Conservation (phyloP, 1,140 invertebrate species). For the Plutomurus gul region DNA sequence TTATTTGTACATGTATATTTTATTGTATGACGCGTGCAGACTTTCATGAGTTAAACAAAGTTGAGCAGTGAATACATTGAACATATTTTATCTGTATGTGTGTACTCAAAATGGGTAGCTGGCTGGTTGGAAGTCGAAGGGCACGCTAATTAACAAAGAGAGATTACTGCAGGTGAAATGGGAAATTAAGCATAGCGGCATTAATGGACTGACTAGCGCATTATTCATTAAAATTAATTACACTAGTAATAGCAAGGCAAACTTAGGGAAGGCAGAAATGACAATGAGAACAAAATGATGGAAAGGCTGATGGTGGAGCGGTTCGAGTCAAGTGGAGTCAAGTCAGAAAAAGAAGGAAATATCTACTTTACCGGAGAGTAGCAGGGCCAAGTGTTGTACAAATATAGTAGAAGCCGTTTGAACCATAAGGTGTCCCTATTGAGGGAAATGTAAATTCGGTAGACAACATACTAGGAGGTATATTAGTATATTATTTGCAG, state of each 20-base stretch:
- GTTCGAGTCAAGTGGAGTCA: background rate
- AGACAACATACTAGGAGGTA: too few relatives aligned
- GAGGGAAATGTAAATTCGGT: too few relatives aligned
- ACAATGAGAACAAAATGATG: background rate
- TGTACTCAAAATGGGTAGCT: background rate
- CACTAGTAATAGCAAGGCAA: background rate
- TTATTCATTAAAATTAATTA: constrained; percentile 7
- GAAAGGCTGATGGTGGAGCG: background rate
- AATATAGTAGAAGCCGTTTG: too few relatives aligned
- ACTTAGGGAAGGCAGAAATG: background rate
- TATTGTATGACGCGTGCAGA: background rate
- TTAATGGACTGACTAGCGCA: too few relatives aligned
- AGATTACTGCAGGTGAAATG: constrained; percentile 2
- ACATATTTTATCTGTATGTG: background rate
- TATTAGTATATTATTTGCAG: too few relatives aligned
- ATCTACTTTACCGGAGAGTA: background rate
- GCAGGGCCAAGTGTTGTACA: background rate
- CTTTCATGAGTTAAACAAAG: background rate
- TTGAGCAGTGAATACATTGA: background rate
- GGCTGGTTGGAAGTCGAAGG: background rate
- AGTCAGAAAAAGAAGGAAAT: background rate
- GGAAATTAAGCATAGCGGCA: background rate
- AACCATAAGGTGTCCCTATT: too few relatives aligned
- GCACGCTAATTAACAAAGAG: background rate
- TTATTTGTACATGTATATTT: background rate